A percentile compares a stretch with the other conserved stretches of the same genome.
phyloP scores from a whole-genome alignment of 2,888 invertebrate species.

The Unio pictorum region DNA sequence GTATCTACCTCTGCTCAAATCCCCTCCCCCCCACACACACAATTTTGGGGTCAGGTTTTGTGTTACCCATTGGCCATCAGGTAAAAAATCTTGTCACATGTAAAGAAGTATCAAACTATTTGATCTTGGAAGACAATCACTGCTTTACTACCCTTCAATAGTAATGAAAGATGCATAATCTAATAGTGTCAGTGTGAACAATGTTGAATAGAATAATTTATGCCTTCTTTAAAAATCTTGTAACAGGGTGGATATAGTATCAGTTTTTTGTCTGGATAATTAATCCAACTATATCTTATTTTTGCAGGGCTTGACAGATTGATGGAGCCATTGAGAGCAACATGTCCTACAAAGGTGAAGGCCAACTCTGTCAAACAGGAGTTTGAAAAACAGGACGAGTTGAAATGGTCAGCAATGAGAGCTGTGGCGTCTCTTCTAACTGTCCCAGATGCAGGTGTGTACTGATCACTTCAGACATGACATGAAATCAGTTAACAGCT shows the following conservation, averaged over 20 bases:
- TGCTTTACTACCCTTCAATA: too few relatives aligned
- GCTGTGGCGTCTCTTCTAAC: constrained; percentile 95
- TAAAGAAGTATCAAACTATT: too few relatives aligned
- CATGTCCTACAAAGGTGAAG: constrained; percentile 97
- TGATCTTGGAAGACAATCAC: too few relatives aligned
- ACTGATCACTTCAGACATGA: background rate
- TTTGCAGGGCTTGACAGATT: constrained; percentile 89
- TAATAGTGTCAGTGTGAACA: background rate
- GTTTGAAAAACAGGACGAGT: constrained; percentile 98
- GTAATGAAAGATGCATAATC: too few relatives aligned
- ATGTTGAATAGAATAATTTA: constrained; percentile 1
- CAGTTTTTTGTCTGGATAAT: background rate
- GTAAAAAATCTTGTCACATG: too few relatives aligned
- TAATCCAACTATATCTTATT: constrained; percentile 23
- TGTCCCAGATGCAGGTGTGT: constrained; percentile 82
- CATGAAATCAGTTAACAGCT: too few relatives aligned
- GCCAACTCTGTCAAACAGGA: constrained; percentile 99
- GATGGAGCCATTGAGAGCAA: constrained; percentile 92
- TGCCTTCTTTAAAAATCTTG: background rate
- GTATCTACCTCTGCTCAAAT: too few relatives aligned
- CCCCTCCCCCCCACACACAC: too few relatives aligned
- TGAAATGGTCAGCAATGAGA: constrained; percentile 95
- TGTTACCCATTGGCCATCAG: too few relatives aligned
- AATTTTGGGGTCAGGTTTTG: too few relatives aligned
- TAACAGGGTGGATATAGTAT: background rate